Percentiles rank a stretch among this genome's conserved stretches.
Conservation (phyloP, 2,797 vertebrate genomes). For the Gambelia wislizenii region DNA sequence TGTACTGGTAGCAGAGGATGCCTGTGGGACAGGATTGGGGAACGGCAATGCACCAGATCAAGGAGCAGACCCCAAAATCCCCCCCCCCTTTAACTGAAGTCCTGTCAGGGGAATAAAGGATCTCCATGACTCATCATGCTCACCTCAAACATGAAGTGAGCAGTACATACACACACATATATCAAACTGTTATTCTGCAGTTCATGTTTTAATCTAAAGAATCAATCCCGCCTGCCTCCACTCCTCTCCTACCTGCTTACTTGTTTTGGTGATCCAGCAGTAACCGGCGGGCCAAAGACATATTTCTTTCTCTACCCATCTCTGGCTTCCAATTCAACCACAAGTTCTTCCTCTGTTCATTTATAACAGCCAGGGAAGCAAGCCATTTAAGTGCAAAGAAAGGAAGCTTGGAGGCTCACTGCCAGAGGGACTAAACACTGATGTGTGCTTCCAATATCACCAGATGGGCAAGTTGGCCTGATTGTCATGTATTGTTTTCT, state of each 20-base stretch:
- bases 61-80: not conserved
- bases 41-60: not conserved
- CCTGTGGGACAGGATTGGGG: slow-evolving; percentile 14
- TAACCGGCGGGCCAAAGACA: not conserved
- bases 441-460: not conserved
- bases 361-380: not conserved
- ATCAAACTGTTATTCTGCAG: not conserved
- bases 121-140: not conserved
- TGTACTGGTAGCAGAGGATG: slow-evolving; percentile 50
- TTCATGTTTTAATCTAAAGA: not conserved
- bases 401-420: not conserved
- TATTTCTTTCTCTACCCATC: not conserved
- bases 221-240: not conserved
- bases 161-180: too few species aligned
- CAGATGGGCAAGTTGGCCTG: not conserved
- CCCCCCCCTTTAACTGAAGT: not conserved
- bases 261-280: not conserved
- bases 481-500: too few species aligned
- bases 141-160: not conserved
- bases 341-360: not conserved
- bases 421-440: not conserved
- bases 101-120: not conserved
- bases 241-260: fast-evolving
- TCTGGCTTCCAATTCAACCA: too few species aligned
- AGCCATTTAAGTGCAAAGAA: too few species aligned